These are phyloP conservation scores for Neopelma chrysocephalum DNA, from an alignment of 2,797 vertebrate species.

Conservation along the genomic window DNA sequence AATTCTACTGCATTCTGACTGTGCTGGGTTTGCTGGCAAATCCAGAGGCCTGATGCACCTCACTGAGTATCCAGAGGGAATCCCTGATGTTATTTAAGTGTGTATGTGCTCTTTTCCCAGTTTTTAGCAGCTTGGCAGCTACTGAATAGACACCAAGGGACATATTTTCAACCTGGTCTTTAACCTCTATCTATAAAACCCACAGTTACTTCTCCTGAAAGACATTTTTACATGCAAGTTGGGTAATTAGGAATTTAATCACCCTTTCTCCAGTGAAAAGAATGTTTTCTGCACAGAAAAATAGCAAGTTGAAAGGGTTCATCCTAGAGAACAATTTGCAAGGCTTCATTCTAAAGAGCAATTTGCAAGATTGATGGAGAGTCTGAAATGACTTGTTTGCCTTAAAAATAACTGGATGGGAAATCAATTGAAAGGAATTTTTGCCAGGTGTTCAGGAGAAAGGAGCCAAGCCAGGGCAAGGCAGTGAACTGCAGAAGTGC, in stretches of 20 bases:
- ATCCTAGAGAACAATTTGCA: neutral
- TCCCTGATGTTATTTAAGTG: neutral
- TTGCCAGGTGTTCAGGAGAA: neutral
- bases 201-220: neutral
- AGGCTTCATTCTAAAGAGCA: neutral
- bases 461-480: neutral
- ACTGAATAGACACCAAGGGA: neutral
- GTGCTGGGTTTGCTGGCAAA: too few species aligned
- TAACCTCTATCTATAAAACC: neutral
- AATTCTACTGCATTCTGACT: neutral
- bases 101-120: neutral
- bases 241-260: slow-evolving; percentile 2
- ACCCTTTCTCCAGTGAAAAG: neutral
- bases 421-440: neutral
- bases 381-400: neutral
- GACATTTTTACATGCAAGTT: neutral
- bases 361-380: neutral
- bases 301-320: neutral
- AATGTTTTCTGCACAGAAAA: neutral
- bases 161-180: neutral
- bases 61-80: neutral
- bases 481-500: neutral
- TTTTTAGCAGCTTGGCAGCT: neutral
- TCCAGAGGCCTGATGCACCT: neutral
- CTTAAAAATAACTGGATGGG: neutral